Percentiles rank a stretch among this genome's conserved stretches.
These are phyloP conservation scores for Yponomeuta sedellus DNA, from an alignment of 2,888 invertebrate species.

Conservation along the genomic window DNA sequence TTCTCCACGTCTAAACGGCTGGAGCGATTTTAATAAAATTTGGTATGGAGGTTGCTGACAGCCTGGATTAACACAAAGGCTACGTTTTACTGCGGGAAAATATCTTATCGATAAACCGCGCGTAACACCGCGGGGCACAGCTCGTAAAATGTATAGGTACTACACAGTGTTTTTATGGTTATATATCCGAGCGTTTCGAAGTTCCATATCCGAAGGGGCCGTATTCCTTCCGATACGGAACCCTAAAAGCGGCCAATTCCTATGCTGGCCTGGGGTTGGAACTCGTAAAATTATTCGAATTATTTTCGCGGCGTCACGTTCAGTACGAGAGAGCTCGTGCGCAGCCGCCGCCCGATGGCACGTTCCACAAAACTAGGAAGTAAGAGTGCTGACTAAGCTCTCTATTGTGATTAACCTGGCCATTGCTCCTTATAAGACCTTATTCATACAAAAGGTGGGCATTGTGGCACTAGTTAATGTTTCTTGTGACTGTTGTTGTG, in stretches of 20 bases:
- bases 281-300: conserved; percentile 5
- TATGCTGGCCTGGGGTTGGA: not conserved
- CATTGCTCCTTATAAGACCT: conserved; percentile 4
- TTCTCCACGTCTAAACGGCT: too few species aligned
- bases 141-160: too few species aligned
- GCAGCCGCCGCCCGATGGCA: not conserved
- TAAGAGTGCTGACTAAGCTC: conserved; percentile 5
- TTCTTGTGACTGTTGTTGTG: not conserved
- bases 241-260: not conserved
- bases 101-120: too few species aligned
- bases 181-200: too few species aligned
- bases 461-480: not conserved
- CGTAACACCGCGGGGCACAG: too few species aligned
- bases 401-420: not conserved
- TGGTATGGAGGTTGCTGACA: too few species aligned
- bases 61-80: too few species aligned
- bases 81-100: too few species aligned
- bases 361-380: conserved; percentile 5
- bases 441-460: not conserved
- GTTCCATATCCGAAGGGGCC: too few species aligned
- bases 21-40: too few species aligned
- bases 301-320: conserved; percentile 10
- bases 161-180: too few species aligned
- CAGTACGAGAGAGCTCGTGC: not conserved
- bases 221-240: too few species aligned